Evolutionary conservation across 2,888 invertebrate species (phyloP), one percentile per base, ranked within the genome.

Genomic region (Cryptosula pallasiana): DNA sequence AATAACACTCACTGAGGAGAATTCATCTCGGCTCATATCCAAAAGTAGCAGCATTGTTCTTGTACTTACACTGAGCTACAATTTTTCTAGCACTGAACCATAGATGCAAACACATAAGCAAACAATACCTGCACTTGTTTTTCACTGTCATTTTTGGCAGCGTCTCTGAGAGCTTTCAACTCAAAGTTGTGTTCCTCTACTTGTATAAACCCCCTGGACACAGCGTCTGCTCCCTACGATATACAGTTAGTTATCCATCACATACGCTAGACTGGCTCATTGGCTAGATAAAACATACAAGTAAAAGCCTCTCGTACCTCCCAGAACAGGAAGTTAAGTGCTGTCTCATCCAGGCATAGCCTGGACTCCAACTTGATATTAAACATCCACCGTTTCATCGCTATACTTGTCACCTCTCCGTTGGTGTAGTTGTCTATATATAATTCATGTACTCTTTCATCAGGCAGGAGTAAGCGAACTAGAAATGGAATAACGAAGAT

Each of bases 341-440:
- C 92, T 80, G 90, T 90, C 84, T 91, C 89, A 75, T 90, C 90
- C n/a, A 80, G 77, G 71, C 79, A 79, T 35, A 84, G 77, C 45
- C 76, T 74, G 5, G 69, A 72, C 75, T 84, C 84, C 69, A 75
- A 76, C n/a, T 77, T 74, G 16, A 82, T 77, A 55, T 81, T 78
- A 76, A 87, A 87, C 20, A 87, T 75, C 86, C 86, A 87, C 75
- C 84, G 85, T 72, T 81, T 80, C 69, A 99, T 87, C 74, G 92
- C 89, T 69, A 99, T 88, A 83, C 98, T 99, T 69, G 95, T 95
- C 77, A 94, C 93, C 54, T 95, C 94, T 45, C 98, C 97, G 16
- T 98, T 98, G 76, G 95, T 95, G 84, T 98, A 99, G 87, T 99
- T 99, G 87, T 98, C 97, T 79, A 99, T 95, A 87, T 99, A 99